These are phyloP conservation scores for Lepidurus packardi DNA, from an alignment of 1,140 invertebrate genomes.

Conservation along the genomic window DNA sequence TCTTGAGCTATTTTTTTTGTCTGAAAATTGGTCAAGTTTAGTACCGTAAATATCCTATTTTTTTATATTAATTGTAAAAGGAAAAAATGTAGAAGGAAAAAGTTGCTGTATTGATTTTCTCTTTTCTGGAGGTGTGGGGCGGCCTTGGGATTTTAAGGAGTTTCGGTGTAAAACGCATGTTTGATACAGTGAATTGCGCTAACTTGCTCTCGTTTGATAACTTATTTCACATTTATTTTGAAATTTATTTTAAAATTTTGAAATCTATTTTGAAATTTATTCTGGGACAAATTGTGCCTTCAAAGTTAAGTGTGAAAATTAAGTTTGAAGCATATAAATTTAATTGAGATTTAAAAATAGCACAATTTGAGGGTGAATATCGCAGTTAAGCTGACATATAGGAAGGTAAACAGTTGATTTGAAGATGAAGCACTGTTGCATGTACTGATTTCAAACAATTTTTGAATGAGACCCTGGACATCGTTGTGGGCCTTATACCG, in stretches of 20 bases:
- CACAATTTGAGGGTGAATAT: no score
- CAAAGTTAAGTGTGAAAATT: no score
- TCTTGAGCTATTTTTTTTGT: not conserved
- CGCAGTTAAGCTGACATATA: no score
- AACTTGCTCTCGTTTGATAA: not conserved
- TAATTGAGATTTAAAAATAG: no score
- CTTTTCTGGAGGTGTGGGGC: not conserved
- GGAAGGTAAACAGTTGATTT: no score
- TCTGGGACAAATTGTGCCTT: no score
- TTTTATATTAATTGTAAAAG: no score
- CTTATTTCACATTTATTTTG: no score
- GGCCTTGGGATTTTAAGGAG: not conserved
- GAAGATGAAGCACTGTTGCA: not conserved
- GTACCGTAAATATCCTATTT: no score
- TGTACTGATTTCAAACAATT: not conserved
- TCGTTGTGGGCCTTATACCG: not conserved
- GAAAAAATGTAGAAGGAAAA: not conserved
- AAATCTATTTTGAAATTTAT: no score
- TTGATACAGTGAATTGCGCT: constrained; percentile 15
- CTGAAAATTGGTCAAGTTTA: not conserved
- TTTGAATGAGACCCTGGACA: not conserved
- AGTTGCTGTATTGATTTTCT: not conserved
- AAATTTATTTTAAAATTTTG: no score
- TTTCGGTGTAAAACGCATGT: not conserved
- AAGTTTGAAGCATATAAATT: no score